Evolutionary conservation across 2,797 vertebrate species (phyloP), one percentile per base, ranked within the genome.

Genomic region (Esox masquinongy): DNA sequence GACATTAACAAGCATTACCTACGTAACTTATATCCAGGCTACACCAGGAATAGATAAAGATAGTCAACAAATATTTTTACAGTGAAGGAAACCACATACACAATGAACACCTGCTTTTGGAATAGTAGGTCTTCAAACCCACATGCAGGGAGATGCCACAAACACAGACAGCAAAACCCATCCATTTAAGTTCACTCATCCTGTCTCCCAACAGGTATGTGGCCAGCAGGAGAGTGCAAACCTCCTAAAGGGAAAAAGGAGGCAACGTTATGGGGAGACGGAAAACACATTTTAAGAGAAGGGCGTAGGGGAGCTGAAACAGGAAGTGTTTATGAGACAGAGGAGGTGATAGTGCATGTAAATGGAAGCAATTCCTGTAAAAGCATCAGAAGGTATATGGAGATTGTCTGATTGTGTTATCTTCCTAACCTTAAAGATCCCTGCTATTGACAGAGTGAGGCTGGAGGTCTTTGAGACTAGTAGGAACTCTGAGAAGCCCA

Each of bases 401-500:
- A 17, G 5, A 74, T 26, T 69, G n/a, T 26, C n/a, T 61, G 56
- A 24, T 56, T 5, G 53, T n/a, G 53, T 56, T 56, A 56, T 26
- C 7, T 11, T 11, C 16, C 76, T 73, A 89, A 98, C 97, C 97
- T 98, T 99, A 87, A 99, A 98, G 81, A 99, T 96, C 79, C 97
- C 98, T 24, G 97, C 94, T 70, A 99, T 95, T 82, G 97, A 98
- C 43, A 99, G 91, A 0, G 96, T 98, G 80, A 99, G 96, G 91
- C 97, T 96, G 82, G 97, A 99, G 26, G 97, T 97, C 74, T 94
- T 93, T 71, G 97, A 97, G 79, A 99, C 96, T 22, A 99, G 91
- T 74, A 99, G 94, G 88, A 99, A 99, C 91, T 99, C 97, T 0
- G 98, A 98, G 91, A 97, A 99, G 84, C 97, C 96, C 74, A 99